Evolutionary conservation across 2,113 vertebrate genomes (phyloP).

Genomic region (Ciconia stormi): DNA sequence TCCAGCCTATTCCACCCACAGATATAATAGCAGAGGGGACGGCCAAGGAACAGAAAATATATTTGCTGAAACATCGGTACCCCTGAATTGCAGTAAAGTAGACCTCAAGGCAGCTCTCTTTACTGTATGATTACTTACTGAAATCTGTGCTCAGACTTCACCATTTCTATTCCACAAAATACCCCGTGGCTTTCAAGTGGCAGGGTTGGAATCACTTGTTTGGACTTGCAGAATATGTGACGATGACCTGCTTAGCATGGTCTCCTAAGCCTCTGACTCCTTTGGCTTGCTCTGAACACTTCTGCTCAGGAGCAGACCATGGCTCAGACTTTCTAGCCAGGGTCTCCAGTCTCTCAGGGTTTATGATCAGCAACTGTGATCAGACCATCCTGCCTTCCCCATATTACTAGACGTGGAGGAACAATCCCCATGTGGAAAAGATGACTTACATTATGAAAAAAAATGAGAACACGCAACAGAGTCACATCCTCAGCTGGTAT

Average conservation of each 20-base stretch:
- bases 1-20: not conserved
- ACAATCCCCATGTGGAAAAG: not conserved
- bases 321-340: not conserved
- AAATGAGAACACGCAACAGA: not conserved
- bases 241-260: not conserved
- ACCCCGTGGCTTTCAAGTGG: not conserved
- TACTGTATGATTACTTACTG: not conserved
- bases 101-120: not conserved
- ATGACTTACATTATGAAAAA: not conserved
- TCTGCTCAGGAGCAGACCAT: not conserved
- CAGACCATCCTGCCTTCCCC: not conserved
- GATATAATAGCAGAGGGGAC: not conserved
- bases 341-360: not conserved
- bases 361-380: not conserved
- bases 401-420: not conserved
- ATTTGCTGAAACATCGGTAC: not conserved
- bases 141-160: not conserved
- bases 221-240: not conserved
- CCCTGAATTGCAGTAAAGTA: not conserved
- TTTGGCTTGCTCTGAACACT: not conserved
- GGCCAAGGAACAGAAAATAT: not conserved
- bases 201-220: not conserved
- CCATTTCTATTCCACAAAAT: not conserved
- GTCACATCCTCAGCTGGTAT: not conserved
- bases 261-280: not conserved